Percentiles rank a stretch among this genome's conserved stretches.
Evolutionary conservation across 2,113 vertebrate genomes (phyloP).

Genomic region (Holacanthus passer): DNA sequence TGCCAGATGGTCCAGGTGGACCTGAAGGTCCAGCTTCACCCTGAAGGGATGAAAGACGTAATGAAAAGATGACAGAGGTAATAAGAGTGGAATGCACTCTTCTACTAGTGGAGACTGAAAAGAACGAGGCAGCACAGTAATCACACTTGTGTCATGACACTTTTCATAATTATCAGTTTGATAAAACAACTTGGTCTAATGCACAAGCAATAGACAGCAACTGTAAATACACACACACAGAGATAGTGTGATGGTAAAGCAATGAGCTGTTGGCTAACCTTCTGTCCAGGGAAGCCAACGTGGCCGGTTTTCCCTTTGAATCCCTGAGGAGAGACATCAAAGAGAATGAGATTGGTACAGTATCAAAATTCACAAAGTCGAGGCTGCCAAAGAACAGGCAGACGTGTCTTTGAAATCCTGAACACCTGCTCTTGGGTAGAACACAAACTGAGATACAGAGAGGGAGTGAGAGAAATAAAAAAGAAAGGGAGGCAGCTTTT

Average conservation of each 20-base stretch:
- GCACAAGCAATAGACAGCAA: background rate
- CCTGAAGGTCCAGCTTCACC: slow-evolving; percentile 92
- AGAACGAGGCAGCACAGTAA: background rate
- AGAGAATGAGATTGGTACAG: slow-evolving; percentile 59
- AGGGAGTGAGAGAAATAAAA: slow-evolving; percentile 13
- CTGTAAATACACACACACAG: background rate
- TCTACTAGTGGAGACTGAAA: slow-evolving; percentile 1
- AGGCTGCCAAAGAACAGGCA: slow-evolving; percentile 58
- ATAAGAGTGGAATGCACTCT: background rate
- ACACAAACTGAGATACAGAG: slow-evolving; percentile 57
- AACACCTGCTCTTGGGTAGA: slow-evolving; percentile 68
- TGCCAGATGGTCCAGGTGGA: slow-evolving; percentile 86
- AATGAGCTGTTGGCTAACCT: slow-evolving; percentile 72
- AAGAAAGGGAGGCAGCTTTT: slow-evolving; percentile 8
- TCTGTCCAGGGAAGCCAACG: slow-evolving; percentile 81
- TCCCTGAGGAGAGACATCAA: slow-evolving; percentile 78
- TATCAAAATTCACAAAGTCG: slow-evolving; percentile 64
- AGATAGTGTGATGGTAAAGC: slow-evolving; percentile 26
- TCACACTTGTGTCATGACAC: background rate
- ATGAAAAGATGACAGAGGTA: slow-evolving; percentile 3
- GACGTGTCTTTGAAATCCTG: slow-evolving; percentile 71
- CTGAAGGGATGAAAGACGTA: slow-evolving; percentile 72
- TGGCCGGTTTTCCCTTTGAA: slow-evolving; percentile 84
- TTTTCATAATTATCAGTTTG: slow-evolving; percentile 23
- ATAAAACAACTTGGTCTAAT: slow-evolving; percentile 19